These are phyloP conservation scores for Oenanthe melanoleuca DNA, from an alignment of 2,113 vertebrate species.

Conservation along the genomic window DNA sequence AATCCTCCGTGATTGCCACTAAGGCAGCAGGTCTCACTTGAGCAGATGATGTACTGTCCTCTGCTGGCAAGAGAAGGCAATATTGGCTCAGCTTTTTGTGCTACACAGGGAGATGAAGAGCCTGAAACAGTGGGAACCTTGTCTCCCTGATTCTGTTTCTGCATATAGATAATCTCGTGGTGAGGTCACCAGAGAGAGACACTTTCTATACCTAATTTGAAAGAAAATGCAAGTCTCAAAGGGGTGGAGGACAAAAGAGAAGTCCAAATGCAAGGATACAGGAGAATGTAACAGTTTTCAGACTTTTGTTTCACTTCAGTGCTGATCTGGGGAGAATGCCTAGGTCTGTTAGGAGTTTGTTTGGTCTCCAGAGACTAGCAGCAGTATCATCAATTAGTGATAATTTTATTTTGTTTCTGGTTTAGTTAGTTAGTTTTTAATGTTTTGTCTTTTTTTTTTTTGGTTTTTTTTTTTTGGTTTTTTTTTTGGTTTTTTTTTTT, in stretches of 20 bases:
- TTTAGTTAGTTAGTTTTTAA: not conserved
- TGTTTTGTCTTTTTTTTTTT: too few species aligned
- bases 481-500: too few species aligned
- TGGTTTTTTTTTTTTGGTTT: too few species aligned
- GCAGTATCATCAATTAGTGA: not conserved
- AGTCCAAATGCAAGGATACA: not conserved
- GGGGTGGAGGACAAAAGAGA: not conserved
- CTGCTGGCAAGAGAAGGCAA: conserved; percentile 61
- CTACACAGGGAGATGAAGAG: not conserved
- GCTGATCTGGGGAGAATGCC: not conserved
- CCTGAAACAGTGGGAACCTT: not conserved
- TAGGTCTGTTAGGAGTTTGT: not conserved
- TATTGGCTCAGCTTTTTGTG: not conserved
- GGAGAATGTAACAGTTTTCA: not conserved
- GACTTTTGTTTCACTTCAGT: not conserved
- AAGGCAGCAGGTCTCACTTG: not conserved
- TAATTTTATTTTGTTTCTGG: not conserved
- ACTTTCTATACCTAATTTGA: not conserved
- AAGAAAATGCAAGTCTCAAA: not conserved
- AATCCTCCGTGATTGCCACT: not conserved
- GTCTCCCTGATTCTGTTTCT: not conserved
- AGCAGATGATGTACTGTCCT: conserved; percentile 63
- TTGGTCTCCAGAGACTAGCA: not conserved
- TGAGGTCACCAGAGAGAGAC: not conserved
- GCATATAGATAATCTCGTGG: not conserved